Conservation (phyloP, 2,888 invertebrate genomes). For the Druceiella hillmani region DNA sequence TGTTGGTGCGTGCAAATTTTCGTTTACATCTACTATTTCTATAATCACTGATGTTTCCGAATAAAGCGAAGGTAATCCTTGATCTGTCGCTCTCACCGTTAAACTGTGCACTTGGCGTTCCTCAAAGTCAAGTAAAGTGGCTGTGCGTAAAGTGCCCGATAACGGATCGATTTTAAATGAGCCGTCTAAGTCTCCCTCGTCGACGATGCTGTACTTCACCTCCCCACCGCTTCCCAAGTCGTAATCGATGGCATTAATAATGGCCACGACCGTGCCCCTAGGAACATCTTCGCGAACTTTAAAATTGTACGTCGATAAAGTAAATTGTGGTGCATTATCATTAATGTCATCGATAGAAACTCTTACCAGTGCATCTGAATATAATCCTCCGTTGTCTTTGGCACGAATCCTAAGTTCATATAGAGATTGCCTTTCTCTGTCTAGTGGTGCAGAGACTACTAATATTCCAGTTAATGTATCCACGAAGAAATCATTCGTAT, state of each 20-base stretch:
- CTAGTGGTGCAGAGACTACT: constrained; percentile 67
- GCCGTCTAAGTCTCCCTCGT: constrained; percentile 57
- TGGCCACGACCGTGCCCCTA: constrained; percentile 78
- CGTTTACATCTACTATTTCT: constrained; percentile 91
- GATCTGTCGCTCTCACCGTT: constrained; percentile 78
- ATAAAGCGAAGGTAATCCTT: constrained; percentile 74
- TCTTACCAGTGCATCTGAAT: constrained; percentile 77
- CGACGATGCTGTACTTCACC: constrained; percentile 73
- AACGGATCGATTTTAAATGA: constrained; percentile 78
- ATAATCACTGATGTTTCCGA: constrained; percentile 77
- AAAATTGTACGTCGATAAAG: constrained; percentile 66
- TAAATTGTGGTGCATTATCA: constrained; percentile 82
- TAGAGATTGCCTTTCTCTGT: constrained; percentile 77
- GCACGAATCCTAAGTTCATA: constrained; percentile 78
- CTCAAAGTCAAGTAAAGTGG: constrained; percentile 79
- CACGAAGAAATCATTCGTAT: constrained; percentile 73
- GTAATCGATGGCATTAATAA: constrained; percentile 74
- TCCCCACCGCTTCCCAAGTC: constrained; percentile 80
- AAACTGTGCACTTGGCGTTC: constrained; percentile 84
- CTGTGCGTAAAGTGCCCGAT: constrained; percentile 82
- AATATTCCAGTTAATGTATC: constrained; percentile 74
- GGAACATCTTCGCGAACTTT: constrained; percentile 91
- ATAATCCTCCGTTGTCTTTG: constrained; percentile 70
- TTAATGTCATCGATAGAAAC: constrained; percentile 86
- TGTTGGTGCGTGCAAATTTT: constrained; percentile 78